These are phyloP conservation scores for Mastomys natalensis DNA, from an alignment of 2,113 vertebrate genomes.

Conservation along the genomic window DNA sequence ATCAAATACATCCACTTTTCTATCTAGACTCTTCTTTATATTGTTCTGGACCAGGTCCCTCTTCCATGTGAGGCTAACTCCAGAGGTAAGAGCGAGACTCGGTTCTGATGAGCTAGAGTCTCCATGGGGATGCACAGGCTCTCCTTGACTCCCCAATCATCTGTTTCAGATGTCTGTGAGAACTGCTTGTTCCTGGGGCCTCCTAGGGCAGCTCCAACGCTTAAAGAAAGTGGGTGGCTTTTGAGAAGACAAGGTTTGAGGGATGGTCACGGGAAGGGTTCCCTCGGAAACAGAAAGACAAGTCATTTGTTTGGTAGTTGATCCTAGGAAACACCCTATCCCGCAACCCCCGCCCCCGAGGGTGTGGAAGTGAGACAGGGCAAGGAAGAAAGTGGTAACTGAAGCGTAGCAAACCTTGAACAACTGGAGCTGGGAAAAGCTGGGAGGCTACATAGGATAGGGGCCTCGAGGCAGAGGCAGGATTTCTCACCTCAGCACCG, in stretches of 20 bases:
- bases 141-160: not conserved
- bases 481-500: not conserved
- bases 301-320: conserved; percentile 25
- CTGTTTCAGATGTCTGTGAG: not conserved
- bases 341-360: not conserved
- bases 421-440: not conserved
- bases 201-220: not conserved
- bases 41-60: not conserved
- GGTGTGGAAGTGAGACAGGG: not conserved
- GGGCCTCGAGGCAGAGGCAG: too few relatives aligned
- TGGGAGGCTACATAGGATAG: not conserved
- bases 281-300: not conserved
- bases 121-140: not conserved
- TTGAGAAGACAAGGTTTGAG: not conserved
- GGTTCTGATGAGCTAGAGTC: not conserved
- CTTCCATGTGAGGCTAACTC: not conserved
- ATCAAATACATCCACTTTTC: not conserved
- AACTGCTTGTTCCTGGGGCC: not conserved
- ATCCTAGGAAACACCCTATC: not conserved
- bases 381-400: not conserved
- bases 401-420: not conserved
- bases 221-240: not conserved
- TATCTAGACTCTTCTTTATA: not conserved
- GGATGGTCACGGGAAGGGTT: not conserved
- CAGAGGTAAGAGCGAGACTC: not conserved